Base-by-base conservation (phyloP, 2,113 vertebrate species). In the Neogobius melanostomus region DNA sequence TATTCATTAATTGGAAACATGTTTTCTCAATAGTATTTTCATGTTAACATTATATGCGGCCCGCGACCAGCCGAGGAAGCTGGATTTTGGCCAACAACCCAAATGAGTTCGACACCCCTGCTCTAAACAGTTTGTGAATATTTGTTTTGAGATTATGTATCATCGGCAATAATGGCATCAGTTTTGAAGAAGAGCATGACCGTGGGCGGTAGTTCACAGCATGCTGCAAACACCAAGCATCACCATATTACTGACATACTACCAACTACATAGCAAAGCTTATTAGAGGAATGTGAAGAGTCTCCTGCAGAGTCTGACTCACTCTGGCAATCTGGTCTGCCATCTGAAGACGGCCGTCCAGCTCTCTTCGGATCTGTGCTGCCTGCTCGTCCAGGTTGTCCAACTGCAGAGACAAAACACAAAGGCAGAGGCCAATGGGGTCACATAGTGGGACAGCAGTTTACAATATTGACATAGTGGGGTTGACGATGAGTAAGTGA, bases 271-370 rank as follows among this genome's bases (percentile, higher is more conserved):
- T 57, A 81, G 79, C 66, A 88, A 80, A 83, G 69, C 76, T 83
- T 66, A 86, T 79, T 75, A 79, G 48, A 54, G 64, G 52, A 79
- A 36, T 71, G 36, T 36, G 53, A 44, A 14, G 57, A 85, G 59
- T 49, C 59, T 66, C 73, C 69, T 6, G 6, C 69, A 66, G 80
- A 61, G 68, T 73, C 69, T 79, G 83, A 85, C 92, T 96, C 93
- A 98, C 97, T 93, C 96, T 94, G 75, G 96, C 97, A 88, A 98
- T 98, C 89, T 98, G 97, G 88, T 98, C 97, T 14, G 97, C 97
- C 97, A 98, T 98, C 85, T 98, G 97, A 75, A 98, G 96, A 84
- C 97, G 96, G 65, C 97, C 97, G 50, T 98, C 97, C 75, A 98
- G 84, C 72, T 98, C 97, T 0, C 97, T 91, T 85, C 97, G 93